phyloP scores from a whole-genome alignment of 2,113 vertebrate species.

The Callopanchax toddi region DNA sequence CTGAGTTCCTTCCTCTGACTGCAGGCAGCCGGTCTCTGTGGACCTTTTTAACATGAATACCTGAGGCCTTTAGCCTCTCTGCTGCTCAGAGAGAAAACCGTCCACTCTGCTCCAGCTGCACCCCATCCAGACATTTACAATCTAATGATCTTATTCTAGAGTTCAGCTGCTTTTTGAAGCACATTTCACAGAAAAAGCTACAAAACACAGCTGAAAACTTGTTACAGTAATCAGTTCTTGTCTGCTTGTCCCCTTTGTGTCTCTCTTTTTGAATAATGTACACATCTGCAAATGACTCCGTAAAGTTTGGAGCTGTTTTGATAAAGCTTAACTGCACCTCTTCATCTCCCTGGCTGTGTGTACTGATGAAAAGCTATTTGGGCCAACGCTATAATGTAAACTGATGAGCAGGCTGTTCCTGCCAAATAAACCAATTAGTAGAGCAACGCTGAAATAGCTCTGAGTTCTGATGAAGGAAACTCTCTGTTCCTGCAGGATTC shows the following conservation, averaged over 20 bases:
- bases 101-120: not conserved
- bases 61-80: not conserved
- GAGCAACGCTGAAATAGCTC: slow-evolving; percentile 23
- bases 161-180: not conserved
- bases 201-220: too few species aligned
- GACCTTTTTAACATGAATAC: not conserved
- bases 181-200: not conserved
- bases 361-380: not conserved
- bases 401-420: slow-evolving; percentile 7
- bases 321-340: slow-evolving; percentile 1
- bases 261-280: not conserved
- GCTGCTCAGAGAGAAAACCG: not conserved
- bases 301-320: not conserved
- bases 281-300: not conserved
- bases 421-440: slow-evolving; percentile 29
- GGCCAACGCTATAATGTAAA: slow-evolving; percentile 21
- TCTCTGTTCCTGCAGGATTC: slow-evolving; percentile 5
- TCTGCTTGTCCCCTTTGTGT: not conserved
- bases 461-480: not conserved
- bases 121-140: not conserved
- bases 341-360: not conserved
- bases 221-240: too few species aligned
- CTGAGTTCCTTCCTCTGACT: not conserved
- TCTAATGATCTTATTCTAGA: too few species aligned
- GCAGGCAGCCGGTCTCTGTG: not conserved